Evolutionary conservation across 92 coral and sea anemone genomes (phyloP).

Genomic region (Palythoa caribaeorum): DNA sequence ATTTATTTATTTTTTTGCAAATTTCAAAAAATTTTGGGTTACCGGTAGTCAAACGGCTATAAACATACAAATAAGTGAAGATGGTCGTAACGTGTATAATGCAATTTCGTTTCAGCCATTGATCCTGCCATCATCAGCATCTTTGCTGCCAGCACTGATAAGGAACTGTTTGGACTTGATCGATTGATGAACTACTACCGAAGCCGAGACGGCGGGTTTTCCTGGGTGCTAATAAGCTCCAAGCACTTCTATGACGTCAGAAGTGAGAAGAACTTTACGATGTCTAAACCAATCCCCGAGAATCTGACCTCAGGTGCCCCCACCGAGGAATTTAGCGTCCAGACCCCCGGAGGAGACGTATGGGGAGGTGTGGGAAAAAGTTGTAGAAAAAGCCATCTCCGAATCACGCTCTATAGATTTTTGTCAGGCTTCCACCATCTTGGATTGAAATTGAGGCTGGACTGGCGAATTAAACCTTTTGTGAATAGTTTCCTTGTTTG

Average conservation of each 20-base stretch:
- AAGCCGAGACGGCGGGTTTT: slow-evolving; percentile 64
- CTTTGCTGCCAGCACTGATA: slow-evolving; percentile 66
- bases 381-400: neutral
- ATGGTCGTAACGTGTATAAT: too few relatives aligned
- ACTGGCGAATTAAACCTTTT: too few relatives aligned
- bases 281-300: slow-evolving; percentile 86
- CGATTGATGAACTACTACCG: slow-evolving; percentile 72
- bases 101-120: slow-evolving; percentile 47
- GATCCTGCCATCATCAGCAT: slow-evolving; percentile 68
- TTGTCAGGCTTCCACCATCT: too few relatives aligned
- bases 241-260: slow-evolving; percentile 60
- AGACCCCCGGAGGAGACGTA: slow-evolving; percentile 67
- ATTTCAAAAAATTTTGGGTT: too few relatives aligned
- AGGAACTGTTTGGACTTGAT: slow-evolving; percentile 76
- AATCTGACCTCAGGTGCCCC: slow-evolving; percentile 70
- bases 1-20: too few relatives aligned
- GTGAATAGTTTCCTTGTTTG: too few relatives aligned
- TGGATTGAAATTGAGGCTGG: too few relatives aligned
- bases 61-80: too few relatives aligned
- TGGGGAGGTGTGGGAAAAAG: slow-evolving; percentile 77
- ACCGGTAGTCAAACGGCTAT: too few relatives aligned
- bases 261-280: slow-evolving; percentile 44
- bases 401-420: too few relatives aligned
- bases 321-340: slow-evolving; percentile 49
- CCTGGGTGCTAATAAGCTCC: slow-evolving; percentile 70